Base-by-base conservation (phyloP, 2,113 vertebrate genomes). In the Craseonycteris thonglongyai region DNA sequence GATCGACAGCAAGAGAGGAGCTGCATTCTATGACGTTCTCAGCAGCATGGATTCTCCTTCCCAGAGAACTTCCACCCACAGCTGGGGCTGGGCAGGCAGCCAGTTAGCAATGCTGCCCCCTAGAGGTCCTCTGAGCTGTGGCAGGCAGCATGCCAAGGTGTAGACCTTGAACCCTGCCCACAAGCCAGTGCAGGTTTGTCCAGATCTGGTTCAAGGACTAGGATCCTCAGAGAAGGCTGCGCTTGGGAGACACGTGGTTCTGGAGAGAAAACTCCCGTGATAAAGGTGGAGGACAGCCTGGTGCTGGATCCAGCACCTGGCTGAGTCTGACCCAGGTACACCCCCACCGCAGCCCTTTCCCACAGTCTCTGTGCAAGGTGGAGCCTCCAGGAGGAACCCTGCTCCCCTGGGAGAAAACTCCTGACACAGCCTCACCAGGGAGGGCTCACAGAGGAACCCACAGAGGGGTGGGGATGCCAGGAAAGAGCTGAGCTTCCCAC, bases 11-110 rank as follows among this genome's bases (percentile, higher is more conserved):
- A 13, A 65, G 89, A 78, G 14, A 71, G 75, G 13, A 47, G 51
- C 0, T 51, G 19, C 2, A 5, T 1, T 18, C 38, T 4, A 10
- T 5, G 15, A 16, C 16, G 24, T 30, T 75, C 40, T 28, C 24
- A 8, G 61, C 56, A 13, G 47, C 18, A 0, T 2, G 4, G 38
- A 42, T 13, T 49, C 76, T 6, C 8, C 22, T 40, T 66, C 63
- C 18, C 54, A 24, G 74, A 42, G n/a, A 42, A 63, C 15, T 1
- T 12, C 3, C 35, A 16, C 24, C 85, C 30, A 15, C 6, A 28
- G 59, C 47, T 40, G 0, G 7, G 9, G 40, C 30, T 0, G 28
- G 35, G 19, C 61, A 33, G 69, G 42, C 49, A 6, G 45, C 42
- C 12, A 18, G 3, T 19, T 26, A 26, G 63, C 65, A 83, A 88